Evolutionary conservation across 2,797 vertebrate genomes (phyloP).

Genomic region (Syngnathus acus): DNA sequence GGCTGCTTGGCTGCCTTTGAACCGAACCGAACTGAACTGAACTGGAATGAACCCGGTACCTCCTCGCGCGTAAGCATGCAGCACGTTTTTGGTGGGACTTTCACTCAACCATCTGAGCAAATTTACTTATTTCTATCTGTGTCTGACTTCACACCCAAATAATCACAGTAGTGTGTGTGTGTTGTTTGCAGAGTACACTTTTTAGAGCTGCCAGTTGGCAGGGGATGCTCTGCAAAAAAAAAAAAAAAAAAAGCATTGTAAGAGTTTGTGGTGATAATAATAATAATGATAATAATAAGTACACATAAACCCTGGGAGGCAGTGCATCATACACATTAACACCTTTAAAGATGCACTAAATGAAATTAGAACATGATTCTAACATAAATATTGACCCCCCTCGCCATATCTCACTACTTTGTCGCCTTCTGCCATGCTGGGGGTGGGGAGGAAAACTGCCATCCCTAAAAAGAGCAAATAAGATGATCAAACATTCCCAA

Average conservation of each 20-base stretch:
- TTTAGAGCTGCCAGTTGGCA: conserved; percentile 40
- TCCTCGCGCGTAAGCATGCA: conserved; percentile 32
- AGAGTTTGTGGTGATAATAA: conserved; percentile 1
- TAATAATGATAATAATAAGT: conserved; percentile 27
- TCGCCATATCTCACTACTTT: conserved; percentile 7
- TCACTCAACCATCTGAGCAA: conserved; percentile 21
- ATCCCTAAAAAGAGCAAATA: conserved; percentile 39
- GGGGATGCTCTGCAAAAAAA: conserved; percentile 4
- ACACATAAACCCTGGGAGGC: conserved; percentile 31
- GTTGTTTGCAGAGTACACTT: conserved; percentile 23
- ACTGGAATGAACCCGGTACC: conserved; percentile 49
- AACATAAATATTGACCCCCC: conserved; percentile 26
- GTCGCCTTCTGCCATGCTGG: conserved; percentile 1
- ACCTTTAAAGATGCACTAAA: conserved; percentile 9
- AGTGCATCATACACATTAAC: not conserved
- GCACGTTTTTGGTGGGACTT: conserved; percentile 23
- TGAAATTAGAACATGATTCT: not conserved
- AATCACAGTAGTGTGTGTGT: conserved; percentile 11
- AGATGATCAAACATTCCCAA: conserved; percentile 53
- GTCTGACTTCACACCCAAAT: conserved; percentile 13
- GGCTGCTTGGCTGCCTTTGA: conserved; percentile 42
- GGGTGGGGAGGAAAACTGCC: not conserved
- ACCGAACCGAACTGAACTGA: conserved; percentile 42
- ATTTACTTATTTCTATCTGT: conserved; percentile 29
- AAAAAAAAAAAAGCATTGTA: not conserved